Conservation (phyloP, 2,888 invertebrate species). For the Tupiocoris notatus region DNA sequence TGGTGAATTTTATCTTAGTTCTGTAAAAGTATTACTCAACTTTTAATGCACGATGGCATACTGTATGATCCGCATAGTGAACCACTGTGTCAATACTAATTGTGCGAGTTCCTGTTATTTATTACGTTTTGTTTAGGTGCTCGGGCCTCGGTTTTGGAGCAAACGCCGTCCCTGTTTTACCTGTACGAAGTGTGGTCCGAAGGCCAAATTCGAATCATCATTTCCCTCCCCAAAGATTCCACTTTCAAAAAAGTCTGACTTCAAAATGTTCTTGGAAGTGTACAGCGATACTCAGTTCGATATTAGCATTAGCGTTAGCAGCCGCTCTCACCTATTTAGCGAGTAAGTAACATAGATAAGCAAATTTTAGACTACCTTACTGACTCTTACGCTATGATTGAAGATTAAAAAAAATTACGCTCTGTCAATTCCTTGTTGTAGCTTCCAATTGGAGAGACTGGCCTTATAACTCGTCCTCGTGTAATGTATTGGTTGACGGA, state of each 20-base stretch:
- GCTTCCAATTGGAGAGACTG: conserved; percentile 80
- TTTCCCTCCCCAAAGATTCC: conserved; percentile 73
- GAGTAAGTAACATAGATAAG: conserved; percentile 67
- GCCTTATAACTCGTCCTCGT: conserved; percentile 80
- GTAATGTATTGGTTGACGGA: conserved; percentile 72
- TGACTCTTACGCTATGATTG: too few relatives aligned
- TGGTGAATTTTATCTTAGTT: conserved; percentile 46
- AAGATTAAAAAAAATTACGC: too few relatives aligned
- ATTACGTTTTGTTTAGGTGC: too few relatives aligned
- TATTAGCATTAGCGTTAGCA: conserved; percentile 77
- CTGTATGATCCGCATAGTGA: too few relatives aligned
- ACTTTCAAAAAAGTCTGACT: conserved; percentile 81
- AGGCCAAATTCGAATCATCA: conserved; percentile 70
- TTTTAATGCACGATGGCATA: too few relatives aligned
- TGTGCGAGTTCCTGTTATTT: too few relatives aligned
- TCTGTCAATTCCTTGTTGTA: conserved; percentile 53
- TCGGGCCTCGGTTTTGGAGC: conserved; percentile 60
- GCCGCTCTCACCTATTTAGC: conserved; percentile 84
- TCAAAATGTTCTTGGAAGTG: conserved; percentile 90
- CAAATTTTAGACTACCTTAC: too few relatives aligned
- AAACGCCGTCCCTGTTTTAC: conserved; percentile 66
- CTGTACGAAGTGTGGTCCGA: conserved; percentile 70
- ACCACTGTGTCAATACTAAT: too few relatives aligned
- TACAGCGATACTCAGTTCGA: conserved; percentile 82
- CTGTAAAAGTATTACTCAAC: too few relatives aligned